Evolutionary conservation across 2,797 vertebrate genomes (phyloP), one percentile per base, ranked within the genome.

Genomic region (Cryptoprocta ferox): DNA sequence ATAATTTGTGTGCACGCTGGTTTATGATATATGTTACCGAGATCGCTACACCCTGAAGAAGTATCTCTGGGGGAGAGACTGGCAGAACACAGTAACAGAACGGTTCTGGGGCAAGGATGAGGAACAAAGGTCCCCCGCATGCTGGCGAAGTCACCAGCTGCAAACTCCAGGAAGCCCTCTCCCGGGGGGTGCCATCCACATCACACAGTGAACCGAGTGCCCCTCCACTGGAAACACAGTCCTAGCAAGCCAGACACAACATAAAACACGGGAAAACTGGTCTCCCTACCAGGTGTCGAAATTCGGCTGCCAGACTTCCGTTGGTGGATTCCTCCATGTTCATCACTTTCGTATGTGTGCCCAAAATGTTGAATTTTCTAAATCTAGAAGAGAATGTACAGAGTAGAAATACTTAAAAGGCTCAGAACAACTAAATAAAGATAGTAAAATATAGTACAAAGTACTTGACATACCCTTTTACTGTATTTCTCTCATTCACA

Each of bases 311-410:
- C 97, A 99, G 98, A 92, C 99, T 99, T 82, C 99, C 99, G 35
- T 99, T 99, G 91, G 98, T 99, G 3, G 99, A 99, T 97, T 99
- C 99, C 97, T 99, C 99, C 99, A 99, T 99, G 98, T 99, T 99
- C 99, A 99, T 99, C 26, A 99, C 99, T 98, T 99, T 99, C 0
- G 99, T 99, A 96, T 99, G 99, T 3, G 99, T 99, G 84, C 99
- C 99, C 98, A 99, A 98, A 97, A 99, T 99, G 98, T 99, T 99
- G 97, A 99, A 99, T 98, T 99, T 99, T n/a, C 99, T 99, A 93
- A 99, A 99, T 80, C 99, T 99, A 94, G 4, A 96, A 96, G 0
- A 81, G 21, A 59, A 59, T 7, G 39, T 21, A 94, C 89, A 45
- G 97, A 35, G 71, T 97, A 97, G 30, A 96, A 39, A 21, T 0